Base-by-base conservation (phyloP, 2,888 invertebrate species). In the Neuroscelio doddi region DNA sequence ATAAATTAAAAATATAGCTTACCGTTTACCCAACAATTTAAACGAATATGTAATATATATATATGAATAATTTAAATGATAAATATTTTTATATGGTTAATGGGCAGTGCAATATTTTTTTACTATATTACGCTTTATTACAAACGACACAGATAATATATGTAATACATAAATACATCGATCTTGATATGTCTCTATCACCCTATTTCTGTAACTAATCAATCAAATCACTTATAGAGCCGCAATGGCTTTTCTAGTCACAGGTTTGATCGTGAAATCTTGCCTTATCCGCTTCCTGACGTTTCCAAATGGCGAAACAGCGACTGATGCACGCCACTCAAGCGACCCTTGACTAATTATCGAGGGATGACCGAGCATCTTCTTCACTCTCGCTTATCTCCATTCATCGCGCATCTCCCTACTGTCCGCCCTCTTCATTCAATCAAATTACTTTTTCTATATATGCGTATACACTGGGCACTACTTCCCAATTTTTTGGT, bases 291-390 rank as follows among this genome's bases (percentile, higher is more conserved):
- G 68, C 64, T 64, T 68, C 53, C 53, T 64, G 64, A 64, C 61
- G 42, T 61, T 63, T 58, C 68, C 57, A 53, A 64, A 57, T 67
- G 62, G 62, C 41, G 26, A 10, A 9, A 24, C 10, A 34, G 29
- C 26, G 27, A 34, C 8, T 16, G 52, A 42, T 44, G 68, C 57
- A 59, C 68, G 68, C 72, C 71, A 73, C 76, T 76, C 73, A 65
- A 71, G 68, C 78, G 74, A 78, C 80, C 80, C 81, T 81, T 82
- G 79, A 83, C 83, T 84, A 83, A 84, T 84, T 83, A 81, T 77
- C 75, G 46, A 66, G 77, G 81, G 78, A 82, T 84, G 84, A 84
- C 82, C 81, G 78, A 66, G 66, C 66, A 29, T 49, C 66, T 62
- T 47, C 66, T 39, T 52, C 36, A 21, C 47, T 80, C 79, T 79